Base-by-base conservation (phyloP, 2,113 vertebrate genomes). In the Prunella himalayana region DNA sequence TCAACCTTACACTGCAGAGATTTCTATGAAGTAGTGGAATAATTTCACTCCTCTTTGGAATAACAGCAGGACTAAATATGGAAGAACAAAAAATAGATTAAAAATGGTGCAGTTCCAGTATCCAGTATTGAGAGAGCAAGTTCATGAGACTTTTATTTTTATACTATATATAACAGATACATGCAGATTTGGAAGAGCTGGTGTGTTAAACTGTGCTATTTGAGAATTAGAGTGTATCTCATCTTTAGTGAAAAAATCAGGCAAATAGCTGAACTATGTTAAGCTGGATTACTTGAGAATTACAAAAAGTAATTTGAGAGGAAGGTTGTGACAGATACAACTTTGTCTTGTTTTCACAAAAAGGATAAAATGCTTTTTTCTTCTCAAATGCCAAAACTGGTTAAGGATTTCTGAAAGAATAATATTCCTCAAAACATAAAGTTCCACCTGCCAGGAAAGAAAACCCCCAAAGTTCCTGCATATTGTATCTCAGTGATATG, bases 1-100 rank as follows among this genome's bases (percentile, higher is more conserved):
- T 90, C 59, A 80, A 35, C 51, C 21, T 83, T 65, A 63, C 6
- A 30, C 28, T 88, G 59, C 50, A 81, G 63, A 92, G 33, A 50
- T 47, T 86, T 94, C 61, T 85, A 18, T 45, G 76, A 80, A 82
- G 22, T 35, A 87, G 57, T 61, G 13, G 41, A 77, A 72, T 73
- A 83, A 83, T 82, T 86, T 64, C 47, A 42, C 22, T 84, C 27
- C 10, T 69, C 42, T 71, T 76, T 73, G 57, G 42, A 86, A 80
- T 92, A 83, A 87, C 61, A 94, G 70, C 89, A 70, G 91, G 87
- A 96, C 56, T 94, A 65, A 97, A 97, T 94, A 64, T 54, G 83
- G 82, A 97, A 97, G 82, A 94, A 90, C 83, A 95, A 95, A 97
- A 97, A 90, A 82, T 28, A 92, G 92, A 95, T 63, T 92, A 23